A percentile compares a stretch with the other conserved stretches of the same genome.
Evolutionary conservation across 2,113 vertebrate species (phyloP).

Genomic region (Macquaria australasica): DNA sequence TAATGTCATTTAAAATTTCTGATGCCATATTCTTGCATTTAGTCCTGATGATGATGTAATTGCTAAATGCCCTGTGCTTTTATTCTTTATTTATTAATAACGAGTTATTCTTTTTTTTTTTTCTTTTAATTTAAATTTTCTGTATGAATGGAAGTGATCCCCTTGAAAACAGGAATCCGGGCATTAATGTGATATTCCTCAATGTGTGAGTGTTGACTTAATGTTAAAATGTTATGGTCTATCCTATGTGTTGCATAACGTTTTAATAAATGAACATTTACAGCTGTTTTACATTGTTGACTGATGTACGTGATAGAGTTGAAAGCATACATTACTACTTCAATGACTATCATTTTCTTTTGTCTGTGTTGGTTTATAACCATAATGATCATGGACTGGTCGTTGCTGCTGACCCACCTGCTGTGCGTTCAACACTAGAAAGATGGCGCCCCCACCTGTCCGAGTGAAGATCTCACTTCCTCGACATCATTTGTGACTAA

Average conservation of each 20-base stretch:
- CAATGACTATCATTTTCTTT: not conserved
- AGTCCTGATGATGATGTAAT: not conserved
- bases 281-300: not conserved
- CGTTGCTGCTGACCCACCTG: not conserved
- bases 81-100: slow-evolving; percentile 54
- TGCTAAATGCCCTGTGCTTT: not conserved
- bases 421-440: not conserved
- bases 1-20: slow-evolving; percentile 16
- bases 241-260: slow-evolving; percentile 22
- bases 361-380: not conserved
- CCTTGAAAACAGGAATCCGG: slow-evolving; percentile 6
- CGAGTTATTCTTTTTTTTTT: not conserved
- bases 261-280: slow-evolving; percentile 43
- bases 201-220: slow-evolving; percentile 18
- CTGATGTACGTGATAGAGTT: not conserved
- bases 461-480: not conserved
- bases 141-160: slow-evolving; percentile 4
- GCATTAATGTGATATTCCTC: slow-evolving; percentile 12
- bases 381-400: not conserved
- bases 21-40: slow-evolving; percentile 25
- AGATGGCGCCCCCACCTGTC: not conserved
- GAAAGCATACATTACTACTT: not conserved
- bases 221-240: slow-evolving; percentile 10
- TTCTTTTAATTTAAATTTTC: not conserved
- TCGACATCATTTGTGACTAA: not conserved